A percentile compares a stretch with the other conserved stretches of the same genome.
Conservation (phyloP, 2,113 vertebrate genomes). For the Lasiurus cinereus region DNA sequence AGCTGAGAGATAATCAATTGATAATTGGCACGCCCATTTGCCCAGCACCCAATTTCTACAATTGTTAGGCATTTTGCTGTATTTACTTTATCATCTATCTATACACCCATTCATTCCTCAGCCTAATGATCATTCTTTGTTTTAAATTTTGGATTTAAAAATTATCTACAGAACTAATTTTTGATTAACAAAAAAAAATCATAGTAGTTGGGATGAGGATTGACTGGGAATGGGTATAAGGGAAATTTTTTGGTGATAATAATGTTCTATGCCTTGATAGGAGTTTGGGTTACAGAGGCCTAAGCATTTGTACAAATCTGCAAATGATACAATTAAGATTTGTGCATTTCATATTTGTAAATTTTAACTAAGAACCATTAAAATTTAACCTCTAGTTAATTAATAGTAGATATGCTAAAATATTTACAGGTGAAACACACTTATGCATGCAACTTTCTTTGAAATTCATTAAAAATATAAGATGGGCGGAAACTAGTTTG, state of each 20-base stretch:
- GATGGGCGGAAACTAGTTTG: too few species aligned
- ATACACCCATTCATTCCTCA: not conserved
- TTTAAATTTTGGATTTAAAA: constrained; percentile 38
- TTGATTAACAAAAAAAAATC: not conserved
- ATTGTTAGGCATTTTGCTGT: not conserved
- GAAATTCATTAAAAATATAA: constrained; percentile 2
- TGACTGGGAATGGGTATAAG: not conserved
- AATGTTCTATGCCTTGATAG: not conserved
- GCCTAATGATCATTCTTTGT: not conserved
- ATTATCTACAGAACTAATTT: not conserved
- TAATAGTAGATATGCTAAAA: not conserved
- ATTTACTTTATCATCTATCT: not conserved
- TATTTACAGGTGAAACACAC: not conserved
- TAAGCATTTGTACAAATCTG: not conserved
- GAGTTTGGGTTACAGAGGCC: not conserved
- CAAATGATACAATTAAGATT: not conserved
- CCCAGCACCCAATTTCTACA: not conserved
- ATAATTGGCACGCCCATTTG: not conserved
- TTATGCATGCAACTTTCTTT: not conserved
- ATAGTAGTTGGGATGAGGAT: not conserved
- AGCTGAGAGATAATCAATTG: not conserved
- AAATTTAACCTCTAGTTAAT: constrained; percentile 1
- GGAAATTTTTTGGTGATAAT: not conserved
- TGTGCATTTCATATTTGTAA: not conserved
- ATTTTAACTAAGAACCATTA: not conserved